These are phyloP conservation scores for Astreopora myriophthalma DNA, from an alignment of 64 coral and sea anemone species.

Conservation along the genomic window DNA sequence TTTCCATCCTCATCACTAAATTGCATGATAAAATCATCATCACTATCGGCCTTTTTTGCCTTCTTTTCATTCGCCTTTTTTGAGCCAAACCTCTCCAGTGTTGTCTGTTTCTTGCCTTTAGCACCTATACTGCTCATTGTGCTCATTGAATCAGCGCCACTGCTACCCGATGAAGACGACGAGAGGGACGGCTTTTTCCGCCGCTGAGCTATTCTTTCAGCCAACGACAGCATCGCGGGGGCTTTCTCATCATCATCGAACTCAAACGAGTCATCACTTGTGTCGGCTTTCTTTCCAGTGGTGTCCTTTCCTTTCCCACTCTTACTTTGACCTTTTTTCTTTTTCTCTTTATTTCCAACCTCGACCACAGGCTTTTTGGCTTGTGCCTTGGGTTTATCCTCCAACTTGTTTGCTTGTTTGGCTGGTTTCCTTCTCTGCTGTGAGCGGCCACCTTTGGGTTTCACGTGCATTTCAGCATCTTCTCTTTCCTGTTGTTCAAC, in stretches of 20 bases:
- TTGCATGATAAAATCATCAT: slow-evolving; percentile 65
- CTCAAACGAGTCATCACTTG: not conserved
- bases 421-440: slow-evolving; percentile 42
- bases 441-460: slow-evolving; percentile 35
- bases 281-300: not conserved
- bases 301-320: not conserved
- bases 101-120: slow-evolving; percentile 36
- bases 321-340: not conserved
- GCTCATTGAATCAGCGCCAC: slow-evolving; percentile 8
- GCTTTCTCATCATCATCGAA: slow-evolving; percentile 10
- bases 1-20: slow-evolving; percentile 60
- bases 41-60: not conserved
- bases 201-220: slow-evolving; percentile 44
- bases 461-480: slow-evolving; percentile 25
- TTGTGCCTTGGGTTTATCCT: slow-evolving; percentile 10
- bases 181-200: not conserved
- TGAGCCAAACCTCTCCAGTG: not conserved
- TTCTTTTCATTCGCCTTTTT: slow-evolving; percentile 9
- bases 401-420: slow-evolving; percentile 36
- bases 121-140: not conserved
- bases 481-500: slow-evolving; percentile 62
- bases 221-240: slow-evolving; percentile 13
- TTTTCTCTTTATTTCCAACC: slow-evolving; percentile 2
- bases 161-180: not conserved
- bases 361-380: not conserved